Conservation (phyloP, 2,113 vertebrate genomes). For the Talpa occidentalis region DNA sequence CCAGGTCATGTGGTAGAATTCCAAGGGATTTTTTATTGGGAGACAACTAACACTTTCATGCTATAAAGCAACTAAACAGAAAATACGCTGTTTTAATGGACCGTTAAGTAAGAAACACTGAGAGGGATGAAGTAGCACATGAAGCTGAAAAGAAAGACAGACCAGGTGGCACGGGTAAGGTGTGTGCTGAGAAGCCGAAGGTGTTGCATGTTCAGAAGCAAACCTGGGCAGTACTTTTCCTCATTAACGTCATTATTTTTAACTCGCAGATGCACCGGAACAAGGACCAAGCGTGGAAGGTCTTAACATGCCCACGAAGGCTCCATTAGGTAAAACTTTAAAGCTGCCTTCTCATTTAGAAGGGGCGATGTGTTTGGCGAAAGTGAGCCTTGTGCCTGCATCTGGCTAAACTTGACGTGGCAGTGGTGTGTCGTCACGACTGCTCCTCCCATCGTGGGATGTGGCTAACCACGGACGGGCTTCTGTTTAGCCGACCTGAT, state of each 20-base stretch:
- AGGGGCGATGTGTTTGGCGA: too few species aligned
- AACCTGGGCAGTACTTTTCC: neutral
- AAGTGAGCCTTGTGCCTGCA: neutral
- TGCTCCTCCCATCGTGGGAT: neutral
- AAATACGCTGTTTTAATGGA: neutral
- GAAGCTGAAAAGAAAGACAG: neutral
- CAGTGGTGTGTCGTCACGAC: neutral
- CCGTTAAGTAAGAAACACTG: neutral
- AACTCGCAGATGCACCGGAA: slow-evolving; percentile 86
- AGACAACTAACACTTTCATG: neutral
- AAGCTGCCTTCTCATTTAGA: neutral
- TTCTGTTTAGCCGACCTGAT: accelerated
- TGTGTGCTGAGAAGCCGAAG: neutral
- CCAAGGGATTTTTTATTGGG: neutral
- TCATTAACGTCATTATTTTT: slow-evolving; percentile 26
- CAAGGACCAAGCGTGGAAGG: slow-evolving; percentile 92
- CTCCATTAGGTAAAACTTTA: slow-evolving; percentile 87
- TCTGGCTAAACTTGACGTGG: neutral
- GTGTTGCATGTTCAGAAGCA: neutral
- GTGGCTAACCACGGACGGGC: too few species aligned
- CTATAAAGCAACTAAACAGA: neutral
- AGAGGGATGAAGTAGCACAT: neutral
- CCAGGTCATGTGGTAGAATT: neutral
- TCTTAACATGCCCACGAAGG: slow-evolving; percentile 91
- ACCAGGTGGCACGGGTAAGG: too few species aligned